Base-by-base conservation (phyloP, 2,797 vertebrate species). In the Diplodus sargus region DNA sequence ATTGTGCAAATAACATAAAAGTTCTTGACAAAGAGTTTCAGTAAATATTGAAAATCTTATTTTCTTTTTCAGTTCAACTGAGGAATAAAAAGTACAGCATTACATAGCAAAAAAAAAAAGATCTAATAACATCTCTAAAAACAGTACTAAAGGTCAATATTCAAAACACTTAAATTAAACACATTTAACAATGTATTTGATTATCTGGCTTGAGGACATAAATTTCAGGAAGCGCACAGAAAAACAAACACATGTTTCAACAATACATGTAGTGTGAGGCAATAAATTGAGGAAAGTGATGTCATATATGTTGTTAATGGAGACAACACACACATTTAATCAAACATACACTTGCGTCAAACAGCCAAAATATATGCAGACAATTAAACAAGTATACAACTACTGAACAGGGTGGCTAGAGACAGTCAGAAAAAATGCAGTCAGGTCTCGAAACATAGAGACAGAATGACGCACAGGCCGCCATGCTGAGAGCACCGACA, bases 381-480 rank as follows among this genome's bases (percentile, higher is more conserved):
- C 4, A 12, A 20, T 23, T 42, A 23, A 0, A 49, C 4, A 8
- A 51, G 15, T 43, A 16, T n/a, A 25, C 22, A 58, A 52, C 30
- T 52, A 65, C 39, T 69, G 22, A 54, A 52, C 17, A 54, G 53
- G 17, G 68, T 15, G 51, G 28, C 66, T 2, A 57, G 51, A 82
- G 58, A 45, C 17, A 56, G 53, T 25, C 30, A 64, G 39, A 65
- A 57, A 68, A 58, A 51, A 74, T 17, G n/a, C 18, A 47, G 30
- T 20, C 18, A 45, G 11, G n/a, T 54, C 45, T 0, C 11, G 68
- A 58, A 67, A 70, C 34, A 56, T 1, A 70, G 42, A 63, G 70
- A 68, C 63, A 48, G 39, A 69, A 47, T 25, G 66, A 81, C 47
- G 58, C 56, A 73, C 22, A 83, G 62, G 57, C 60, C 23, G 57